Evolutionary conservation across 2,888 invertebrate species (phyloP).

Genomic region (Cosmorhoe ocellata): DNA sequence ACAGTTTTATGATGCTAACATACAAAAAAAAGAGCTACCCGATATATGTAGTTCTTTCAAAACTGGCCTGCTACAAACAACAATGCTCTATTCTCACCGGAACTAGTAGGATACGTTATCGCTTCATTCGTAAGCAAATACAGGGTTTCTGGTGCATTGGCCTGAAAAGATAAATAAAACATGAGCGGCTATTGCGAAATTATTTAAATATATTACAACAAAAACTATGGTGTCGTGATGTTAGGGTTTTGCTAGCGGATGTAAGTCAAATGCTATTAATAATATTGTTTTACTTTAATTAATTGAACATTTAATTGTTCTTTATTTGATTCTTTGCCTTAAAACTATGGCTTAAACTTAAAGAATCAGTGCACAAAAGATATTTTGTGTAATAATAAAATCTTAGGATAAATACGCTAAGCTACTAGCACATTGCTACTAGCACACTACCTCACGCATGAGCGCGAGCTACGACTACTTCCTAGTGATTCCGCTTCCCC

Average conservation of each 20-base stretch:
- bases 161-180: conserved; percentile 61
- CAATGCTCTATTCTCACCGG: conserved; percentile 24
- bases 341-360: too few relatives aligned
- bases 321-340: too few relatives aligned
- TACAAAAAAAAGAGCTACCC: too few relatives aligned
- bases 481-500: conserved; percentile 56
- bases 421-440: too few relatives aligned
- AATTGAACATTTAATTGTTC: too few relatives aligned
- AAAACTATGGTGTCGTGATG: too few relatives aligned
- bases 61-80: conserved; percentile 13
- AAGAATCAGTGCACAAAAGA: too few relatives aligned
- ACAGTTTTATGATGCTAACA: conserved; percentile 27
- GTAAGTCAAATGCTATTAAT: too few relatives aligned
- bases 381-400: too few relatives aligned
- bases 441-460: conserved; percentile 44
- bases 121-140: conserved; percentile 51
- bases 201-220: not conserved
- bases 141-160: conserved; percentile 57
- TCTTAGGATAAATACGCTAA: too few relatives aligned
- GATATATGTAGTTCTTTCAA: not conserved
- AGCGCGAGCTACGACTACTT: conserved; percentile 50
- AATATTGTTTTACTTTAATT: too few relatives aligned
- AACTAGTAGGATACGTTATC: conserved; percentile 59
- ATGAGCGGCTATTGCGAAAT: conserved; percentile 47
- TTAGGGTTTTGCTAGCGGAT: too few relatives aligned